phyloP scores from a whole-genome alignment of 2,113 vertebrate genomes.

The Equus quagga region DNA sequence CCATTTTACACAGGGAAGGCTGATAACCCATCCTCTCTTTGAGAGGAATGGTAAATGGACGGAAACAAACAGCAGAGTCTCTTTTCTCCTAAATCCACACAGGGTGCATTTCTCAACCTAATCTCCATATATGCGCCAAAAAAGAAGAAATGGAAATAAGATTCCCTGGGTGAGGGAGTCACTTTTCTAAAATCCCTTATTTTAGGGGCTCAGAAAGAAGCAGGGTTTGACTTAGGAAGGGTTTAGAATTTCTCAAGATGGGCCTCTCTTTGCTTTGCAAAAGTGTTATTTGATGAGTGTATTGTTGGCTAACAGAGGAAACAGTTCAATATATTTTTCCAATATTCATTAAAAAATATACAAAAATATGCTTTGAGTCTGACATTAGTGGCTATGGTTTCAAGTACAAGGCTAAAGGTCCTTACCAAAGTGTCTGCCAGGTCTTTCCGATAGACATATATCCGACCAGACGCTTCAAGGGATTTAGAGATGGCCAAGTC shows the following conservation, averaged over 20 bases:
- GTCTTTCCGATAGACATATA: slow-evolving; percentile 95
- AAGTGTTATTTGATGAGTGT: not conserved
- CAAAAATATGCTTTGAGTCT: not conserved
- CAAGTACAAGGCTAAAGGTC: not conserved
- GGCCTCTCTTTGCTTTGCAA: not conserved
- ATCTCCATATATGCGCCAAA: not conserved
- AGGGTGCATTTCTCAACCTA: not conserved
- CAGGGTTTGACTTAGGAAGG: not conserved
- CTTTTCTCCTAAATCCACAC: not conserved
- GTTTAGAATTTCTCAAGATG: not conserved
- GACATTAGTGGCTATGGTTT: not conserved
- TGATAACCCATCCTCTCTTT: not conserved
- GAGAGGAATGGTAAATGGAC: not conserved
- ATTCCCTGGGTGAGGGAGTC: not conserved
- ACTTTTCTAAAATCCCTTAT: not conserved
- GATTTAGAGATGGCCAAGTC: slow-evolving; percentile 93
- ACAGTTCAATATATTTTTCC: not conserved
- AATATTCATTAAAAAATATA: not conserved
- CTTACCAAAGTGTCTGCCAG: slow-evolving; percentile 94
- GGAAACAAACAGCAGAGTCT: not conserved
- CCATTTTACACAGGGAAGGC: not conserved
- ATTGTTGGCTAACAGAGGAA: not conserved
- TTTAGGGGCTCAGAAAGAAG: not conserved
- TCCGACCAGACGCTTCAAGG: slow-evolving; percentile 89
- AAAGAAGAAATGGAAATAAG: not conserved